Evolutionary conservation across 2,888 invertebrate genomes (phyloP), one percentile per base, ranked within the genome.

Genomic region (Drosophila neutralis): DNA sequence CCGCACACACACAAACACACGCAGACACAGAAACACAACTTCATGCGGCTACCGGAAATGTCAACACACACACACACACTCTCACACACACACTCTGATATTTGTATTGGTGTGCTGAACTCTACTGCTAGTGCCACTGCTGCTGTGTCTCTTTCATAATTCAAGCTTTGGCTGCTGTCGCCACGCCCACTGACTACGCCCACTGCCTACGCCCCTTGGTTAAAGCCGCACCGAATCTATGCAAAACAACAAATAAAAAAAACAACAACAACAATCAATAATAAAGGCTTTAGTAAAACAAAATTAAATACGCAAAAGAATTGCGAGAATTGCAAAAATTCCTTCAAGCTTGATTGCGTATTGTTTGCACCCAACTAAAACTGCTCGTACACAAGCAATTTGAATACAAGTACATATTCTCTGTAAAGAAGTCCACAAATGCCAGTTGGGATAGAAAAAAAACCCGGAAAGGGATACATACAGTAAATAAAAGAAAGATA

Each of bases 101-200:
- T 62, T 63, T 59, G 70, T 70, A 62, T 63, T 65, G 72, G 57
- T 67, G 69, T 33, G 36, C 54, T 66, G 59, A 60, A 60, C 65
- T 76, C 24, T 36, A 48, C 52, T 69, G 69, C 36, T 49, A n/a
- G 29, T 49, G 65, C 48, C 65, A 54, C n/a, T 76, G 70, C 65
- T 56, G 45, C 69, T 74, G 73, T 76, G 56, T 78, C 73, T 81
- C 69, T 81, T 80, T 81, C 80, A 83, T 83, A 83, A 83, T 83
- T 83, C 79, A 83, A 79, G 36, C 83, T 79, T 77, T 79, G 69
- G 78, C 78, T 76, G 75, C 71, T 69, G 73, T 51, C 29, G 65
- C 68, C 78, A 81, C 78, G 76, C 76, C 81, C 21, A 48, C 29
- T 51, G 65, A n/a, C 33, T 29, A 56, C 36, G 54, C 66, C 56